These are phyloP conservation scores for Typhlomys cinereus DNA, from an alignment of 2,113 vertebrate species.

Conservation along the genomic window DNA sequence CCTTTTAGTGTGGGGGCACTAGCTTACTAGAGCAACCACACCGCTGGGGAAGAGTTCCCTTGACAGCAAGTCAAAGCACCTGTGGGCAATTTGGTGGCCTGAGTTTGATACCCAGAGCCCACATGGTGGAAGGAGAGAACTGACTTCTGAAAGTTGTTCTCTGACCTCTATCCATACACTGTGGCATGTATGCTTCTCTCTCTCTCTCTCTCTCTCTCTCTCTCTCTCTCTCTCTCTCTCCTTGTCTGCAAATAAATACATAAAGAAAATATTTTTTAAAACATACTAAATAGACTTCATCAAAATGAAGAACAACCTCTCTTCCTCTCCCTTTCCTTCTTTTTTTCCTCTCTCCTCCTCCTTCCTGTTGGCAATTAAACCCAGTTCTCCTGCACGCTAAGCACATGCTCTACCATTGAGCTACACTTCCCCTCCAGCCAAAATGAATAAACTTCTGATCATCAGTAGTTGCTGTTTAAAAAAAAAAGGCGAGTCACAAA, in stretches of 20 bases:
- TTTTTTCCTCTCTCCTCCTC: not conserved
- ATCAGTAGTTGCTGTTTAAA: conserved; percentile 1
- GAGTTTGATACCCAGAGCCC: too few relatives aligned
- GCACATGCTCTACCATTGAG: not conserved
- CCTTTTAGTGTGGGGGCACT: not conserved
- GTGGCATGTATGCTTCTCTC: not conserved
- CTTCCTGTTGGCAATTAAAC: not conserved
- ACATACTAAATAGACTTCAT: not conserved
- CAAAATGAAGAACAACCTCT: not conserved
- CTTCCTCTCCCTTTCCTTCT: too few relatives aligned
- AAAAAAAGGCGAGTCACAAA: not conserved
- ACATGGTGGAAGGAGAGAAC: too few relatives aligned
- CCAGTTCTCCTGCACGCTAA: not conserved
- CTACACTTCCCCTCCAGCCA: not conserved
- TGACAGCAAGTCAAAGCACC: not conserved
- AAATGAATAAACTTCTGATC: conserved; percentile 23
- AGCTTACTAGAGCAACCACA: not conserved
- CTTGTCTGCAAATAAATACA: too few relatives aligned
- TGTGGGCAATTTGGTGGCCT: too few relatives aligned
- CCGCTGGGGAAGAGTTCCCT: not conserved
- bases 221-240: too few relatives aligned
- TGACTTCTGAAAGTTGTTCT: too few relatives aligned
- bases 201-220: too few relatives aligned
- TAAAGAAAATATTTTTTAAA: too few relatives aligned
- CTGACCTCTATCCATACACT: not conserved